Conservation (phyloP, 1,140 invertebrate genomes). For the Cecropterus lyciades region DNA sequence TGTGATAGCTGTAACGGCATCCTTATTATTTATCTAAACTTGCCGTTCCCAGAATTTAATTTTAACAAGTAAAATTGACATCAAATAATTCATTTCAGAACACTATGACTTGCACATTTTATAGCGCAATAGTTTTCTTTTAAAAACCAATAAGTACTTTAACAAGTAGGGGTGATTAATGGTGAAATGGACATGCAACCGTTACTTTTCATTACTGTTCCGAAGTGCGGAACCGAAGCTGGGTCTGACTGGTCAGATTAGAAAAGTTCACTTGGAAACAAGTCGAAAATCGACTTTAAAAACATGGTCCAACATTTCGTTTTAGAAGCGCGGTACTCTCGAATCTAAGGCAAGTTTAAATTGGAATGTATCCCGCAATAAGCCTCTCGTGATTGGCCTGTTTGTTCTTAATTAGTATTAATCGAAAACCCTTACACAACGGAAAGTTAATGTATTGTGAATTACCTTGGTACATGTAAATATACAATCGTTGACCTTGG, state of each 20-base stretch:
- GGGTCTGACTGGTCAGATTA: slow-evolving; percentile 75
- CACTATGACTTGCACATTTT: slow-evolving; percentile 24
- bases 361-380: slow-evolving; percentile 83
- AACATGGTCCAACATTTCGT: slow-evolving; percentile 79
- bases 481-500: background rate
- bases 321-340: slow-evolving; percentile 67
- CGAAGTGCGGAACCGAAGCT: slow-evolving; percentile 73
- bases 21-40: too few relatives aligned
- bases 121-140: slow-evolving; percentile 28
- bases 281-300: slow-evolving; percentile 83
- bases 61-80: too few relatives aligned
- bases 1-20: too few relatives aligned
- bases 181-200: slow-evolving; percentile 75
- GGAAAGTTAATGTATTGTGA: slow-evolving; percentile 58
- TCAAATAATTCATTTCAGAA: background rate
- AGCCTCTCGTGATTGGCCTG: slow-evolving; percentile 80
- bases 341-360: slow-evolving; percentile 82
- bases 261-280: slow-evolving; percentile 77
- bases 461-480: slow-evolving; percentile 49
- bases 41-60: too few relatives aligned
- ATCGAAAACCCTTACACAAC: slow-evolving; percentile 69
- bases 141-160: slow-evolving; percentile 32
- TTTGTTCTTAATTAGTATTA: slow-evolving; percentile 83
- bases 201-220: slow-evolving; percentile 83
- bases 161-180: slow-evolving; percentile 69